Evolutionary conservation across 2,888 invertebrate genomes (phyloP).

Genomic region (Machimus rusticus): DNA sequence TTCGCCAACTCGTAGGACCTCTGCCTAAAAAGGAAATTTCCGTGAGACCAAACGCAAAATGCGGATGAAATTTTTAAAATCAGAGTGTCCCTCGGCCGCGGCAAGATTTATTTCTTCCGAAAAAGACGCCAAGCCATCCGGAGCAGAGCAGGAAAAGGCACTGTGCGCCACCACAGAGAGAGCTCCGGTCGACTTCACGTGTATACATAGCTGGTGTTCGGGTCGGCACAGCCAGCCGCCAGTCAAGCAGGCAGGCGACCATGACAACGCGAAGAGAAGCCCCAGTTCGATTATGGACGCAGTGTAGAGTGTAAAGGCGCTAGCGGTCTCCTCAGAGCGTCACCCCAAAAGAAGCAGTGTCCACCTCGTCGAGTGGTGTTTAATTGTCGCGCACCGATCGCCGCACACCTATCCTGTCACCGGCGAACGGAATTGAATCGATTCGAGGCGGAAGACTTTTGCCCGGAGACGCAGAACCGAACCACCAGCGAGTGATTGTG

Average conservation of each 20-base stretch:
- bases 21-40: not conserved
- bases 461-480: not conserved
- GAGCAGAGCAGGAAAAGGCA: slow-evolving; percentile 21
- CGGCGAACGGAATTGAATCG: not conserved
- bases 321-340: not conserved
- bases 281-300: slow-evolving; percentile 17
- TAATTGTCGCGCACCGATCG: not conserved
- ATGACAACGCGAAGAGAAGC: slow-evolving; percentile 39
- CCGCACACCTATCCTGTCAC: not conserved
- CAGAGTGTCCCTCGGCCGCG: not conserved
- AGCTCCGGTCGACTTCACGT: slow-evolving; percentile 34
- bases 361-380: not conserved
- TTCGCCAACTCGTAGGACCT: not conserved
- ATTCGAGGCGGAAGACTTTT: not conserved
- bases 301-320: not conserved
- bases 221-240: slow-evolving; percentile 12
- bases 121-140: not conserved
- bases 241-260: slow-evolving; percentile 38
- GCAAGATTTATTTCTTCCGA: not conserved
- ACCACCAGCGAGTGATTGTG: not conserved
- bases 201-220: slow-evolving; percentile 27
- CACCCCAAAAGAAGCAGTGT: not conserved
- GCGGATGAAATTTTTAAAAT: not conserved
- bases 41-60: not conserved
- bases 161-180: slow-evolving; percentile 37